Conservation (phyloP, 2,797 vertebrate genomes). For the Anabacerthia variegaticeps region DNA sequence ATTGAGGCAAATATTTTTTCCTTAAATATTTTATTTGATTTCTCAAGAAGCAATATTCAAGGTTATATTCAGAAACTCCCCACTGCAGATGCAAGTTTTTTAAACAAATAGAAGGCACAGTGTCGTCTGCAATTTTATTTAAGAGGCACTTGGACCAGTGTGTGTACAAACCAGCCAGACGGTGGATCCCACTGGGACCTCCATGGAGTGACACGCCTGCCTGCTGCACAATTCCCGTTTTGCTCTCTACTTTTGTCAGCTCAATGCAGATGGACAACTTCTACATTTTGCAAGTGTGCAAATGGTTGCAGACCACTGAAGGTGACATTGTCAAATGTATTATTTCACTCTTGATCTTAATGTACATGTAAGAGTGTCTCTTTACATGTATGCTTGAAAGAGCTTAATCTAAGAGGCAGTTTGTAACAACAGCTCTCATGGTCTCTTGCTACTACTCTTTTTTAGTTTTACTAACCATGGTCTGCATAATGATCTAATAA, state of each 20-base stretch:
- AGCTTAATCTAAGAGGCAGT: conserved; percentile 14
- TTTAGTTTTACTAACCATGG: background rate
- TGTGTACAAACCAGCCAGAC: background rate
- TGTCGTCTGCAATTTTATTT: background rate
- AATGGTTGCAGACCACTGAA: background rate
- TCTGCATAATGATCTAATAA: background rate
- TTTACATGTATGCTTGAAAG: background rate
- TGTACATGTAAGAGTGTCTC: background rate
- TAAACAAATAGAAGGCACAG: background rate
- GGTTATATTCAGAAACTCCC: background rate
- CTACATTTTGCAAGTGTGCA: background rate
- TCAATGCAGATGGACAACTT: conserved; percentile 12
- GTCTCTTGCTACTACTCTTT: background rate
- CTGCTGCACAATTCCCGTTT: background rate
- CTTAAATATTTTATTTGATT: background rate
- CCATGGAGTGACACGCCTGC: background rate
- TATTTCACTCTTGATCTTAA: conserved; percentile 37
- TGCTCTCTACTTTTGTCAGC: background rate
- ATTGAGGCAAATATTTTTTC: background rate
- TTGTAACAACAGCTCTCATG: background rate
- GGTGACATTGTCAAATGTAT: conserved; percentile 46
- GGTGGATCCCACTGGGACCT: background rate
- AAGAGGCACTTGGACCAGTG: background rate
- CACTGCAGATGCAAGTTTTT: background rate
- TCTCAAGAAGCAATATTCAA: background rate